Conservation (phyloP, 1,140 invertebrate genomes). For the Planococcus citri region DNA sequence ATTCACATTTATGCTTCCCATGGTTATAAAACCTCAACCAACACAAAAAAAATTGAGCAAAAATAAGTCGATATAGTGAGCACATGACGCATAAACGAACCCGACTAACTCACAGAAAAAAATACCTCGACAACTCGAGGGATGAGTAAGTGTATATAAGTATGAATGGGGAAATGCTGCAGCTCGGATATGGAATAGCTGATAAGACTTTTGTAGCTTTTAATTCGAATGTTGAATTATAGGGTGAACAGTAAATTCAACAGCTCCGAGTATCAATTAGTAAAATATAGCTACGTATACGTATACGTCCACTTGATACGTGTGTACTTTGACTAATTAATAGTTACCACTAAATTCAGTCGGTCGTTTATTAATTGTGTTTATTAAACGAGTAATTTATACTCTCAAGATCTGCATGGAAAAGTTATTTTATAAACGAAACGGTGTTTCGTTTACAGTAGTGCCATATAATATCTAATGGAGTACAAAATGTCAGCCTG, state of each 20-base stretch:
- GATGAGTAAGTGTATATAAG: no score
- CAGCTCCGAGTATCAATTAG: neutral
- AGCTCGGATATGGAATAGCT: neutral
- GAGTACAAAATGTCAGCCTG: no score
- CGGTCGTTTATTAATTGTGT: neutral
- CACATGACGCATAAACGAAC: no score
- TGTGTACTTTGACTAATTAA: neutral
- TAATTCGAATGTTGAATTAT: conserved; percentile 3
- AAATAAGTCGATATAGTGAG: no score
- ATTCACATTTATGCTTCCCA: no score
- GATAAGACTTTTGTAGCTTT: neutral
- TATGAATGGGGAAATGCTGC: neutral
- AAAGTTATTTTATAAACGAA: neutral
- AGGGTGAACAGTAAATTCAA: conserved; percentile 9
- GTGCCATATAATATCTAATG: no score
- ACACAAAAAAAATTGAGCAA: no score
- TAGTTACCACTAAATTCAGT: neutral
- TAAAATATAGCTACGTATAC: neutral
- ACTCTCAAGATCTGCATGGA: neutral
- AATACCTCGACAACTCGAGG: no score
- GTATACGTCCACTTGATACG: neutral
- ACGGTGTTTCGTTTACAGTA: neutral
- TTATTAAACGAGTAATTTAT: neutral
- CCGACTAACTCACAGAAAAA: no score
- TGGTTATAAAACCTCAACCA: no score